phyloP scores from a whole-genome alignment of 2,113 vertebrate genomes.

The Lucifuga dentata region DNA sequence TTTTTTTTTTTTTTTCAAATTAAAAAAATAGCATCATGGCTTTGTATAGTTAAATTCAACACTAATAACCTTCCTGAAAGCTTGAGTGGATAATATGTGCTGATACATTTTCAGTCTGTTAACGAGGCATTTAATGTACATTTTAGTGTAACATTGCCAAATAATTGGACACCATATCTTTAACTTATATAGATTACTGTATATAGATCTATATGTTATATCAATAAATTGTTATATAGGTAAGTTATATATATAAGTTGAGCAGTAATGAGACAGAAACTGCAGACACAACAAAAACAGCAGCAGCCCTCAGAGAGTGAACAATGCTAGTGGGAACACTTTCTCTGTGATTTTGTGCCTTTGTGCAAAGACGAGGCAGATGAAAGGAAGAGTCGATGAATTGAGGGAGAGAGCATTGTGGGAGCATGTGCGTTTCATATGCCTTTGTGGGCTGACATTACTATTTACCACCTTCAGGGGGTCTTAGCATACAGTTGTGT shows the following conservation, averaged over 20 bases:
- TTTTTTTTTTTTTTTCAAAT: no score
- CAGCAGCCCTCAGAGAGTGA: conserved; percentile 54
- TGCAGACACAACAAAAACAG: conserved; percentile 60
- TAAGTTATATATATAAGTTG: conserved; percentile 11
- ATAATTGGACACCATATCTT: no score
- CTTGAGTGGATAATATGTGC: no score
- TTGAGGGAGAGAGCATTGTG: conserved; percentile 21
- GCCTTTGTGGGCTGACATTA: conserved; percentile 60
- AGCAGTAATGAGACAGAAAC: conserved; percentile 30
- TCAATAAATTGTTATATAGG: neutral
- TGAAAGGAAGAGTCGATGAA: conserved; percentile 64
- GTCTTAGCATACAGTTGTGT: conserved; percentile 68
- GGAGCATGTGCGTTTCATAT: conserved; percentile 39
- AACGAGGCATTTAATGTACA: no score
- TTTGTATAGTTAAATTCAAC: no score
- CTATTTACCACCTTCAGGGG: conserved; percentile 70
- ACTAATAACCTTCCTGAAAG: no score
- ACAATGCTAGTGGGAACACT: conserved; percentile 62
- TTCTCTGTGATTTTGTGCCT: conserved; percentile 68
- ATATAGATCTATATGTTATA: no score
- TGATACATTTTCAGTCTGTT: no score
- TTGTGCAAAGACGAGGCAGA: conserved; percentile 66
- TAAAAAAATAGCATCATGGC: no score
- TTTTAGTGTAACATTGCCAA: no score
- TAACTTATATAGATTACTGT: no score